Evolutionary conservation across 2,888 invertebrate genomes (phyloP), one percentile per base, ranked within the genome.

Genomic region (Eudasyphora cyanicolor): DNA sequence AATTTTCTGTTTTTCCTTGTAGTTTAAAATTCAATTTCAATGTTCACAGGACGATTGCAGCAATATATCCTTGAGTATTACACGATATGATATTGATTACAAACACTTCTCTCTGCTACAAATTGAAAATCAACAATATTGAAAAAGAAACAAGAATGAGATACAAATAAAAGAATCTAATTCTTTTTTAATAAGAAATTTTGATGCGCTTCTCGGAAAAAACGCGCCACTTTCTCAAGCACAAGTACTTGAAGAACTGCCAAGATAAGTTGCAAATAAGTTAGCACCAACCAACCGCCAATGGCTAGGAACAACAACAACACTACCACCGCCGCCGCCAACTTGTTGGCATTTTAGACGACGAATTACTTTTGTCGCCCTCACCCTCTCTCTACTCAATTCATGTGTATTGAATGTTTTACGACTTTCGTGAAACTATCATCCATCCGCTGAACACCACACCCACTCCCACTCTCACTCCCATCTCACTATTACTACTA

Each of bases 211-310:
- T 35, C 6, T 7, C 1, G 21, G 17, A 19, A 21, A 64, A 38
- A 42, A 21, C 42, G 42, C 67, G 67, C 21, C 67, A 67, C 67
- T 38, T 67, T 67, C 67, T 67, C 21, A 35, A 67, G 21, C 38
- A 42, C 67, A 14, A 42, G 21, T n/a, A 38, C 42, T 38, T 38
- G 17, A 42, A 24, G 24, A 67, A 67, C 67, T 67, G 67, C 29
- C 60, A 29, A n/a, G 45, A 49, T 60, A 32, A 60, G 32, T 29
- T 60, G 60, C 60, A 60, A 60, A 60, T 60, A 60, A 60, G 24
- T 60, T 60, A n/a, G 2, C 14, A 17, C 17, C 17, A 49, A 17
- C 17, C 49, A 49, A 19, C 45, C 45, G 38, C 12, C 38, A 38
- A n/a, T n/a, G n/a, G n/a, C n/a, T n/a, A n/a, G n/a, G n/a, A n/a